Conservation (phyloP, 1,140 invertebrate genomes). For the Caenorhabditis inopinata region DNA sequence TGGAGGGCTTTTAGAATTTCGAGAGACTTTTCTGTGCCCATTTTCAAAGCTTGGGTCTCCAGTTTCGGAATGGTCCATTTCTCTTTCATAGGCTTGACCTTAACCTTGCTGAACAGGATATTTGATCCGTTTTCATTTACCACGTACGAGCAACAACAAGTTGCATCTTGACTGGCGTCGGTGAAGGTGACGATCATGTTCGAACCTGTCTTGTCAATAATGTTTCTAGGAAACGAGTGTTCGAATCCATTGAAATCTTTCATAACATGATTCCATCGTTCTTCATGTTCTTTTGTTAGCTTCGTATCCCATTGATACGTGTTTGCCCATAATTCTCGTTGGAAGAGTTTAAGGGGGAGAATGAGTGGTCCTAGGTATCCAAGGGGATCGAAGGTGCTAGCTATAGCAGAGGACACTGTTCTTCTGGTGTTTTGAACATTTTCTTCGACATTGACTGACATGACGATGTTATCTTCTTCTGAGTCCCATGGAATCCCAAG, state of each 20-base stretch:
- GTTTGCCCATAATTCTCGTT: constrained; percentile 38
- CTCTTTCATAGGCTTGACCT: constrained; percentile 3
- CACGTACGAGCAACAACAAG: not conserved
- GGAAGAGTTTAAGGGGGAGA: constrained; percentile 25
- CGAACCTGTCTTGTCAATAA: not conserved
- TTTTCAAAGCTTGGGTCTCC: not conserved
- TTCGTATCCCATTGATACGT: constrained; percentile 30
- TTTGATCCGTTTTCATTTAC: not conserved
- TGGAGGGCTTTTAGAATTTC: not conserved
- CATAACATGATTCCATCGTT: constrained; percentile 25
- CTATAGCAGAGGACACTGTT: not conserved
- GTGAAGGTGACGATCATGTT: too few relatives aligned
- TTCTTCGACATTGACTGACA: not conserved
- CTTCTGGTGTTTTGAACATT: not conserved
- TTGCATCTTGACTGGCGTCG: too few relatives aligned
- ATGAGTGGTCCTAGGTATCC: constrained; percentile 27
- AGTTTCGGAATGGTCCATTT: not conserved
- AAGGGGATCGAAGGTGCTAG: constrained; percentile 17
- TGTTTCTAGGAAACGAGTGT: not conserved
- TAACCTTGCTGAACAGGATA: not conserved
- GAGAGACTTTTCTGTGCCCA: not conserved
- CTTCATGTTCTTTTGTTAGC: not conserved
- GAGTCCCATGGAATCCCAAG: constrained; percentile 39
- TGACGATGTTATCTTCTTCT: not conserved
- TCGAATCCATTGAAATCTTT: not conserved